Evolutionary conservation across 2,888 invertebrate genomes (phyloP), one percentile per base, ranked within the genome.

Genomic region (Acleris sparsana): DNA sequence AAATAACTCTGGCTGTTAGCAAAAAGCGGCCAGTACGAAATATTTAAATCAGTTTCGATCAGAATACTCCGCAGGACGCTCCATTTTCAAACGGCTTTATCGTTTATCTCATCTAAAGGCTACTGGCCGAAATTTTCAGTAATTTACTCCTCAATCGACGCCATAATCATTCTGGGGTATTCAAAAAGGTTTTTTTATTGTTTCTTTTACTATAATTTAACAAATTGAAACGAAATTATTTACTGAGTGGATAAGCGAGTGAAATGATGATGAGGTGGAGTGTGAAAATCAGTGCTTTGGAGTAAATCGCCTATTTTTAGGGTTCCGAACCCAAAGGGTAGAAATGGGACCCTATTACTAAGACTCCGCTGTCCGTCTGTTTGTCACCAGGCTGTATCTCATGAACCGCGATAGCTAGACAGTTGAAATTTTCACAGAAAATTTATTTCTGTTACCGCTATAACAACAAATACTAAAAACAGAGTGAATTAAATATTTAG

Each of bases 151-250:
- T 46, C 66, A 62, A 62, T 66, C 56, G 61, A 46, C 60, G 46
- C 53, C 61, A 66, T 62, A 56, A 66, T 66, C 65, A 65, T 66
- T 66, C 56, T 73, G 71, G 64, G 65, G 56, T 62, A 64, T 52
- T 57, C 66, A 72, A 73, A 71, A 72, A 71, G 68, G 71, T 72
- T 67, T 71, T 29, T 73, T 71, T 69, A 70, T 72, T 72, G 72
- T 68, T 70, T 70, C 57, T 51, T 69, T 63, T 63, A 53, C 71
- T 67, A 73, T 69, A 72, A 70, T 73, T 73, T 63, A 71, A 73
- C 74, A 73, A 76, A 77, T 73, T 72, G 71, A 63, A 70, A 65
- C 59, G 67, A 72, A 75, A 74, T 76, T 68, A 73, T 77, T 70
- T 68, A 72, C 68, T 69, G 70, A 69, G 72, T 69, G 72, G 73